Evolutionary conservation across 2,113 vertebrate genomes (phyloP).

Genomic region (Heterotilapia buettikoferi): DNA sequence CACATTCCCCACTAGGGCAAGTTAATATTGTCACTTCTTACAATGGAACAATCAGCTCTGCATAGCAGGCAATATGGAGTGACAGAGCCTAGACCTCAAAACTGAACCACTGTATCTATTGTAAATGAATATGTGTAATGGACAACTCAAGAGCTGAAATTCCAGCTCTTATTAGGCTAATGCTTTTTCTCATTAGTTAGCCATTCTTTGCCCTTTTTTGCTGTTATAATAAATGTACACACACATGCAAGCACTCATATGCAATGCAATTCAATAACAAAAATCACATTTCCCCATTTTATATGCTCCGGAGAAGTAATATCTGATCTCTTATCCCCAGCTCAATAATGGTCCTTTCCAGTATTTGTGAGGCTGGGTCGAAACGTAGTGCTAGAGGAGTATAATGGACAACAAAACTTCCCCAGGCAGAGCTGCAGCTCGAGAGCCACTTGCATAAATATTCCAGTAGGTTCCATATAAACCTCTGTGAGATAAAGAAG

Average conservation of each 20-base stretch:
- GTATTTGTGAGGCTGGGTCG: background rate
- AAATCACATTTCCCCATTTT: background rate
- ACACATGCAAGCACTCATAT: background rate
- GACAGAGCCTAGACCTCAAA: background rate
- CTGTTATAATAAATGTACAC: background rate
- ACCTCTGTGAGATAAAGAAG: background rate
- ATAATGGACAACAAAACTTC: slow-evolving; percentile 1
- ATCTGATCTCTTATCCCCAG: background rate
- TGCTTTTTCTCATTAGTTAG: background rate
- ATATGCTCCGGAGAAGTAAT: background rate
- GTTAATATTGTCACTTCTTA: background rate
- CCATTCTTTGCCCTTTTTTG: background rate
- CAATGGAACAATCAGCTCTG: background rate
- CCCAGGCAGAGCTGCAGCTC: background rate
- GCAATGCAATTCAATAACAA: background rate
- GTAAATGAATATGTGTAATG: background rate
- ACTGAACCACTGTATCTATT: background rate
- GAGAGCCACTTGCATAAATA: slow-evolving; percentile 12
- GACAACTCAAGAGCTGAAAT: background rate
- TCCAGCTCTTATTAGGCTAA: background rate
- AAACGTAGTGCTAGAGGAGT: background rate
- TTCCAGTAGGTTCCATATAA: background rate
- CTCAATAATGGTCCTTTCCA: background rate
- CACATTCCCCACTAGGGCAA: background rate
- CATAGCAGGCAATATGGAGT: background rate